Conservation (phyloP, 2,797 vertebrate species). For the Cheirogaleus major region DNA sequence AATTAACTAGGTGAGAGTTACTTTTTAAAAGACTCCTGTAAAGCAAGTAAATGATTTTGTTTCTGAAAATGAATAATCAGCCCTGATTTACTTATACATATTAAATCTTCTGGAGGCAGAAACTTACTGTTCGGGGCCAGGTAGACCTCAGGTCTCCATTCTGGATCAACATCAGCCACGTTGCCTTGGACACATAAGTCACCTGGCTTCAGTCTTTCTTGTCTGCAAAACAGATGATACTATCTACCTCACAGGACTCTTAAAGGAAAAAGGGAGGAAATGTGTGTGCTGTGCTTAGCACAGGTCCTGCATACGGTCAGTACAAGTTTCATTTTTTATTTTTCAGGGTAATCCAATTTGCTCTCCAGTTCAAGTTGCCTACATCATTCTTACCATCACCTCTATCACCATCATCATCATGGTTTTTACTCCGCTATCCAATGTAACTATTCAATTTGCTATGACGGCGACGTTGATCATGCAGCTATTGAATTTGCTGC, state of each 20-base stretch:
- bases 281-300: not conserved
- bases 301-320: not conserved
- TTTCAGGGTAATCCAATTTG: not conserved
- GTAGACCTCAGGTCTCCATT: not conserved
- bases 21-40: conserved; percentile 23
- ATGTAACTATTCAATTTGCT: not conserved
- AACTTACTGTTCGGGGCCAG: not conserved
- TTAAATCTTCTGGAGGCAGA: not conserved
- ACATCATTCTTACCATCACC: not conserved
- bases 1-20: not conserved
- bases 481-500: not conserved
- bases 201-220: not conserved
- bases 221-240: not conserved
- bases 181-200: not conserved
- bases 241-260: not conserved
- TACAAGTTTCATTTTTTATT: not conserved
- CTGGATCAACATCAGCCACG: not conserved
- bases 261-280: not conserved
- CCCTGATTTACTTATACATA: conserved; percentile 1
- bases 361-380: not conserved
- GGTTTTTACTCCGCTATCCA: not conserved
- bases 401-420: not conserved
- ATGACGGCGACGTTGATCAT: not conserved
- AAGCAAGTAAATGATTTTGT: conserved; percentile 24
- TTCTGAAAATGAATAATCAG: conserved; percentile 44